Evolutionary conservation across 2,113 vertebrate species (phyloP).

Genomic region (Terrapene triunguis): DNA sequence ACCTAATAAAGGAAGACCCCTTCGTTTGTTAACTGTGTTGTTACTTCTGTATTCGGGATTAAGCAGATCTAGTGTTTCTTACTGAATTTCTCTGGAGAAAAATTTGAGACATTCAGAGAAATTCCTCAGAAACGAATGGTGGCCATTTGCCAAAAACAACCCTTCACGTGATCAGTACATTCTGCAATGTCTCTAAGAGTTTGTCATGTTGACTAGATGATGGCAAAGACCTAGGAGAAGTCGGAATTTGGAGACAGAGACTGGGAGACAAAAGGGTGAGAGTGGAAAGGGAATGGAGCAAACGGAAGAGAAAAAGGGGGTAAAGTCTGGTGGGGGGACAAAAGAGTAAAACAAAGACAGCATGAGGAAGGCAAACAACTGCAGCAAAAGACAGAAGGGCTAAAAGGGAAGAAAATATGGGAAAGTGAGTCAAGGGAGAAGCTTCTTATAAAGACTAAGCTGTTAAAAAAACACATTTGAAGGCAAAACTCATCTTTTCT

Average conservation of each 20-base stretch:
- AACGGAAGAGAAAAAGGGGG: not conserved
- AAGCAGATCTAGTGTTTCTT: not conserved
- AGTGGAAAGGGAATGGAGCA: not conserved
- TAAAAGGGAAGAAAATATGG: not conserved
- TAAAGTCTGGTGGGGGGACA: not conserved
- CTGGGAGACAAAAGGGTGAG: not conserved
- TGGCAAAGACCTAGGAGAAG: rapidly evolving
- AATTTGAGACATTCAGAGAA: not conserved
- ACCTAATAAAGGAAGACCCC: not conserved
- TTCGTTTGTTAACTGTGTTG: not conserved
- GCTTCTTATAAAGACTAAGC: not conserved
- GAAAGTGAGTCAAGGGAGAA: not conserved
- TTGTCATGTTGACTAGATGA: not conserved
- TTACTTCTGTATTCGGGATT: not conserved
- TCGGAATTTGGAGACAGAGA: rapidly evolving
- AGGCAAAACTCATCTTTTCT: not conserved
- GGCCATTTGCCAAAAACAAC: not conserved
- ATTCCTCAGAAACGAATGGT: not conserved
- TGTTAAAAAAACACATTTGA: not conserved
- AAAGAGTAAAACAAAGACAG: not conserved
- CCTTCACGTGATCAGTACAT: not conserved
- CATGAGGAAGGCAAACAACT: not conserved
- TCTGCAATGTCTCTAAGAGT: not conserved
- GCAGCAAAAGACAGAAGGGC: not conserved
- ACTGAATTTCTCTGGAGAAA: not conserved